These are phyloP conservation scores for Drosophila pseudoananassae DNA, from an alignment of 1,140 invertebrate genomes.

Conservation along the genomic window DNA sequence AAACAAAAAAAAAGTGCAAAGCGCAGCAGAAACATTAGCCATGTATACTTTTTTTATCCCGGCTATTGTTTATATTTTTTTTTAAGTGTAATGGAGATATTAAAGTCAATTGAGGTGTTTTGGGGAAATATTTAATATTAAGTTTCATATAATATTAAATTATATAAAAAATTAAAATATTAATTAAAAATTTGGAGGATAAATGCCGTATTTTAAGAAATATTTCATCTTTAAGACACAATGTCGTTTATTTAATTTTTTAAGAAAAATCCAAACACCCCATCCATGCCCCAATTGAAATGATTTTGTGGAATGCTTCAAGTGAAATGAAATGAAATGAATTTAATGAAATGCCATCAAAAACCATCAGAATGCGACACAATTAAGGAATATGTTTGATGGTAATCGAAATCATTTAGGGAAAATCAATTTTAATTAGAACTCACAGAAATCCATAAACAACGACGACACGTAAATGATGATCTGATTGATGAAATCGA, in stretches of 20 bases:
- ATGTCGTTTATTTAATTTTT: too few relatives aligned
- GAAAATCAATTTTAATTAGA: constrained; percentile 5
- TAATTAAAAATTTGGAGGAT: too few relatives aligned
- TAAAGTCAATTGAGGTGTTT: neutral
- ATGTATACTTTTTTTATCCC: neutral
- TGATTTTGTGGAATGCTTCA: neutral
- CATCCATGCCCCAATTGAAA: neutral
- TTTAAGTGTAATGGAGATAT: neutral
- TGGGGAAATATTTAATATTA: neutral
- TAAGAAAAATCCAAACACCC: too few relatives aligned
- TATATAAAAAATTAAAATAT: too few relatives aligned
- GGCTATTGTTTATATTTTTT: neutral
- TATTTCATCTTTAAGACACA: too few relatives aligned
- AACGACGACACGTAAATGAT: constrained; percentile 16
- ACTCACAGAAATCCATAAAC: neutral
- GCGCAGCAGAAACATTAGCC: constrained; percentile 31
- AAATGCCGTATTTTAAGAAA: too few relatives aligned
- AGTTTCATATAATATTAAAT: too few relatives aligned
- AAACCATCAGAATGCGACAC: neutral
- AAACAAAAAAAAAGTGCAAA: constrained; percentile 23
- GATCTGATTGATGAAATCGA: constrained; percentile 35
- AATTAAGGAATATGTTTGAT: constrained; percentile 8
- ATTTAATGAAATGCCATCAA: neutral
- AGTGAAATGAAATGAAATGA: neutral
- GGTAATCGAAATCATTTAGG: constrained; percentile 23